A percentile compares a stretch with the other conserved stretches of the same genome.
Conservation (phyloP, 2,113 vertebrate genomes). For the Chloroceryle aenea region DNA sequence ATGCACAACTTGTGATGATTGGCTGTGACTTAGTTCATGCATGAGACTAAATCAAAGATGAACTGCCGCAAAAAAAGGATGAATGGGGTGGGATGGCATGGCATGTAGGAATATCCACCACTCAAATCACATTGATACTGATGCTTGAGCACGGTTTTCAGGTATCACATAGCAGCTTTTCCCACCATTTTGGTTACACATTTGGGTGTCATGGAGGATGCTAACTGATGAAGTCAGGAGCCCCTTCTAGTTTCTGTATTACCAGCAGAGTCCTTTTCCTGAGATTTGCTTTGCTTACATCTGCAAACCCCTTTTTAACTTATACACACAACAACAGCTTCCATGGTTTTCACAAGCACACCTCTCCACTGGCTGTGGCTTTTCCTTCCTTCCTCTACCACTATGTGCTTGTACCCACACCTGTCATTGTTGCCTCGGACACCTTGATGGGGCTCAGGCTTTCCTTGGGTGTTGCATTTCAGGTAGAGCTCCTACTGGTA, state of each 20-base stretch:
- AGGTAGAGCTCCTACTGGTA: neutral
- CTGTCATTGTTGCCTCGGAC: neutral
- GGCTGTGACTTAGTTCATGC: neutral
- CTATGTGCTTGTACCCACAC: fast-evolving
- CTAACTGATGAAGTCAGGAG: neutral
- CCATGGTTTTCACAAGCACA: neutral
- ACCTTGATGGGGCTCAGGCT: neutral
- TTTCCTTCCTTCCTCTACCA: neutral
- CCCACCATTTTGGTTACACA: neutral
- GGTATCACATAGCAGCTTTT: neutral
- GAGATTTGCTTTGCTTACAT: neutral
- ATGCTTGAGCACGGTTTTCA: neutral
- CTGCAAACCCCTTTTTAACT: neutral
- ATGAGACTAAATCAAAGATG: neutral
- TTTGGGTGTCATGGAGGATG: neutral
- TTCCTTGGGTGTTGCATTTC: neutral
- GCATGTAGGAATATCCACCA: neutral
- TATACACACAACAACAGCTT: neutral
- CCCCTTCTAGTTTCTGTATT: neutral
- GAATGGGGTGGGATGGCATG: neutral
- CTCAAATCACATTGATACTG: neutral
- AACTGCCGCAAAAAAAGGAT: neutral
- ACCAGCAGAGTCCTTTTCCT: neutral
- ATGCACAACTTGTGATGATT: fast-evolving
- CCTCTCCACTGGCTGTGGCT: neutral